Percentiles rank a stretch among this genome's conserved stretches.
Evolutionary conservation across 2,797 vertebrate genomes (phyloP).

Genomic region (Siniperca undulata): DNA sequence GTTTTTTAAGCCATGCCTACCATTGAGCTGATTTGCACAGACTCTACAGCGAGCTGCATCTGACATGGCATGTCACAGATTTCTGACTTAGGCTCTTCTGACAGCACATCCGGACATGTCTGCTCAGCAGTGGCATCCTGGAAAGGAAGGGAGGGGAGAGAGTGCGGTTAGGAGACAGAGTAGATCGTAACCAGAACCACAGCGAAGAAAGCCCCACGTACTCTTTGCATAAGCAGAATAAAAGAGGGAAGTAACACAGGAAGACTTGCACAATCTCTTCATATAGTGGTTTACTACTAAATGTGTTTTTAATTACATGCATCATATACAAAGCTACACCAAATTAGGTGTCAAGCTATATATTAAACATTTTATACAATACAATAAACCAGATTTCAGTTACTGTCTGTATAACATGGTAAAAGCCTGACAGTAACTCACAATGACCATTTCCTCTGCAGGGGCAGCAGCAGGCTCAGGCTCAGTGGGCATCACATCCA

Average conservation of each 20-base stretch:
- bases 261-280: neutral
- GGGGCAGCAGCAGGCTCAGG: slow-evolving; percentile 15
- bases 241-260: neutral
- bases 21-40: slow-evolving; percentile 51
- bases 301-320: neutral
- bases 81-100: slow-evolving; percentile 56
- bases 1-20: slow-evolving; percentile 34
- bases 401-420: neutral
- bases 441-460: slow-evolving; percentile 50
- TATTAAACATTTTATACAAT: too few relatives aligned
- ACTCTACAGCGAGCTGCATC: slow-evolving; percentile 62
- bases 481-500: slow-evolving; percentile 28
- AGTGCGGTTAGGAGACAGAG: neutral
- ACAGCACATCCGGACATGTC: slow-evolving; percentile 38
- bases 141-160: neutral
- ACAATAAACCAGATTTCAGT: neutral
- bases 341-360: too few relatives aligned
- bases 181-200: neutral
- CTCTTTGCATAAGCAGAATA: neutral
- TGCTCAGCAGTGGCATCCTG: slow-evolving; percentile 56
- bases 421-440: slow-evolving; percentile 37
- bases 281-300: neutral
- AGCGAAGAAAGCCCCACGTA: neutral
- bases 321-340: neutral
- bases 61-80: slow-evolving; percentile 68